Conservation (phyloP, 2,797 vertebrate genomes). For the Mareca strepera region DNA sequence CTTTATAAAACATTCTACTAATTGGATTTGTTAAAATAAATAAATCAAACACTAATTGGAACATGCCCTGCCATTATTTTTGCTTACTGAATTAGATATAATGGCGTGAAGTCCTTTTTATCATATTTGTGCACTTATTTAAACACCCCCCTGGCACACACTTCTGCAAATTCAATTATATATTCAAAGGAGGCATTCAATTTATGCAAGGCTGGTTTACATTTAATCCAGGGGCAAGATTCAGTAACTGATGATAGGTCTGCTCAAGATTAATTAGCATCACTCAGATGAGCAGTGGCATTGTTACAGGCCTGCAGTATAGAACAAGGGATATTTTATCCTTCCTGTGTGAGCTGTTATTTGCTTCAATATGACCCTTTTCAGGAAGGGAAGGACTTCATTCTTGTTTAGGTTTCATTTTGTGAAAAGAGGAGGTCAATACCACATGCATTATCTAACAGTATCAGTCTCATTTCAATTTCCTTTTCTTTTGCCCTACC, state of each 20-base stretch:
- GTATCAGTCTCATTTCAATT: neutral
- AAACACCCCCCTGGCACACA: slow-evolving; percentile 80
- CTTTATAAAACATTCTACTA: slow-evolving; percentile 83
- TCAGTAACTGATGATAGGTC: slow-evolving; percentile 69
- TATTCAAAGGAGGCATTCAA: slow-evolving; percentile 78
- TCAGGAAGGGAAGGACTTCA: neutral
- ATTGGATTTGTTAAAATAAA: slow-evolving; percentile 85
- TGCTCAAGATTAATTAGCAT: slow-evolving; percentile 77
- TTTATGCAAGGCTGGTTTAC: slow-evolving; percentile 82
- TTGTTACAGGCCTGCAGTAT: slow-evolving; percentile 50
- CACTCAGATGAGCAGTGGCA: slow-evolving; percentile 67
- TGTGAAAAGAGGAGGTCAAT: neutral
- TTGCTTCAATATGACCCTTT: slow-evolving; percentile 29
- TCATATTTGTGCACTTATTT: slow-evolving; percentile 84
- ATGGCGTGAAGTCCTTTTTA: slow-evolving; percentile 81
- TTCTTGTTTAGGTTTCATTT: neutral
- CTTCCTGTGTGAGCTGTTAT: neutral
- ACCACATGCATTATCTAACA: neutral
- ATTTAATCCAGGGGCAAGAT: slow-evolving; percentile 78
- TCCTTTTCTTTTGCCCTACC: neutral
- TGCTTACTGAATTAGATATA: slow-evolving; percentile 84
- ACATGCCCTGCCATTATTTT: slow-evolving; percentile 82
- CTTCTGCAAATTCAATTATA: slow-evolving; percentile 83
- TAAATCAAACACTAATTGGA: slow-evolving; percentile 84
- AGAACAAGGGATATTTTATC: slow-evolving; percentile 57